These are phyloP conservation scores for Drosophila dunni DNA, from an alignment of 1,140 invertebrate species.

Conservation along the genomic window DNA sequence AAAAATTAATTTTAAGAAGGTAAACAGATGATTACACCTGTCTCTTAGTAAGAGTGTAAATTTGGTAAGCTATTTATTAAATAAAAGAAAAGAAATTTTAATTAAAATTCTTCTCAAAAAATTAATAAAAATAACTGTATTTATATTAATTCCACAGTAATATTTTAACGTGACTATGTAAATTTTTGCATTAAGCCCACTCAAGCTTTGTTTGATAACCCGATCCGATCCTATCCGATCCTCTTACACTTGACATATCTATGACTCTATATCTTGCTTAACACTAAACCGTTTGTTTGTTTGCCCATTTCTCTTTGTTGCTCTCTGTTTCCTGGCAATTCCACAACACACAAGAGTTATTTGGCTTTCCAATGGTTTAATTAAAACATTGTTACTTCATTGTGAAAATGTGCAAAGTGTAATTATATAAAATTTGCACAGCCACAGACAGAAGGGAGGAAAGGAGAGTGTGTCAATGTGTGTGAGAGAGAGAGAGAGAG, in stretches of 20 bases:
- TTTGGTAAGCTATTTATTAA: too few species aligned
- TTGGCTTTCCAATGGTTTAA: conserved; percentile 81
- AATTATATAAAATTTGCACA: conserved; percentile 81
- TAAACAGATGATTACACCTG: too few species aligned
- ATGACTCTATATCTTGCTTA: conserved; percentile 30
- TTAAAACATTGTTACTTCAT: conserved; percentile 83
- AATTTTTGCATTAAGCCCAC: too few species aligned
- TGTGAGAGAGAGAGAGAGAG: conserved; percentile 16
- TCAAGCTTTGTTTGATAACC: background rate
- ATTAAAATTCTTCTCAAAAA: too few species aligned
- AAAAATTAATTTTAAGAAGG: too few species aligned
- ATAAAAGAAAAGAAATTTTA: too few species aligned
- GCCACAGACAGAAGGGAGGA: conserved; percentile 40
- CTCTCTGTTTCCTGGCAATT: conserved; percentile 45
- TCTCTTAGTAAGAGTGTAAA: too few species aligned
- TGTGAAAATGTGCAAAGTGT: conserved; percentile 82
- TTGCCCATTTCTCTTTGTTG: conserved; percentile 6
- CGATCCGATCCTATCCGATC: conserved; percentile 13
- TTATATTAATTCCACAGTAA: too few species aligned
- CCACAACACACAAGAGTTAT: conserved; percentile 76
- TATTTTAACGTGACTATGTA: too few species aligned
- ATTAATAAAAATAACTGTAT: too few species aligned
- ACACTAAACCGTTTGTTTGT: conserved; percentile 48
- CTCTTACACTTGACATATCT: background rate
- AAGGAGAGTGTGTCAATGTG: background rate